Conservation (phyloP, 2,113 vertebrate genomes). For the Lanius collurio region DNA sequence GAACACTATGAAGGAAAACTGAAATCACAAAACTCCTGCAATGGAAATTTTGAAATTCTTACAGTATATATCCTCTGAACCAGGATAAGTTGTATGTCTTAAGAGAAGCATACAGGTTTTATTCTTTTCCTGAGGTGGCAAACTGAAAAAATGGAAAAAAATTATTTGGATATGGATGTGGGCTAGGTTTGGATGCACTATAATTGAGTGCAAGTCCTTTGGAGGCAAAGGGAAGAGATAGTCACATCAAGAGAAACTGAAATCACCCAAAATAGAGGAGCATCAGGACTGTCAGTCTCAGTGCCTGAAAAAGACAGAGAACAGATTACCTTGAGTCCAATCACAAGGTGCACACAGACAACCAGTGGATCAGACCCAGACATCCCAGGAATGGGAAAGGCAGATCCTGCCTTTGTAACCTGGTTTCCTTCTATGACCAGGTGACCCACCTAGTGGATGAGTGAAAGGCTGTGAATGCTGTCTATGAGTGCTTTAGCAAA, state of each 20-base stretch:
- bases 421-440: neutral
- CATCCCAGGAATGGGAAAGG: rapidly evolving
- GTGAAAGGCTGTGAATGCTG: neutral
- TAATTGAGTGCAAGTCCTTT: neutral
- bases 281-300: neutral
- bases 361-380: rapidly evolving
- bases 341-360: neutral
- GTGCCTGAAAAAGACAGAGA: neutral
- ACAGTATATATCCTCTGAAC: neutral
- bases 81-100: neutral
- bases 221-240: neutral
- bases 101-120: neutral
- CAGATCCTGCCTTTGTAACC: neutral
- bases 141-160: neutral
- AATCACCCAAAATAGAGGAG: neutral
- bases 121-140: neutral
- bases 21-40: neutral
- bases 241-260: neutral
- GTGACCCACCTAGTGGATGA: too few relatives aligned
- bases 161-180: neutral
- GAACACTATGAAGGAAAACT: neutral
- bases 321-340: neutral
- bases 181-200: neutral
- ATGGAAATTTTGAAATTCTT: neutral
- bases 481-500: neutral